Conservation (phyloP, 2,797 vertebrate species). For the Pipistrellus pipistrellus region DNA sequence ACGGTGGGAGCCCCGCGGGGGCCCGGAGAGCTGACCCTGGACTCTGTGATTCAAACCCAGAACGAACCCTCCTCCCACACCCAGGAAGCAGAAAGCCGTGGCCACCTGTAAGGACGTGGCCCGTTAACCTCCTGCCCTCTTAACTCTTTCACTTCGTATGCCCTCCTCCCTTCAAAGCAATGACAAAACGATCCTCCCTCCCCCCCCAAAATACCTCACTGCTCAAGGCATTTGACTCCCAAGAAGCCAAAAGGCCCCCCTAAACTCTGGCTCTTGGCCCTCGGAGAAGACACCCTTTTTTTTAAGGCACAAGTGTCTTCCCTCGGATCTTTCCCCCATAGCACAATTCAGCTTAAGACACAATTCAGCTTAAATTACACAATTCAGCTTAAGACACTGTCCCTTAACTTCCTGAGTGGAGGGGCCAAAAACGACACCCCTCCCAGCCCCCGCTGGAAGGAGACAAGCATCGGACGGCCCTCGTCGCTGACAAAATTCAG, state of each 20-base stretch:
- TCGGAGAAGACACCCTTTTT: background rate
- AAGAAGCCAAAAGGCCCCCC: slow-evolving; percentile 46
- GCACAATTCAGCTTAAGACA: slow-evolving; percentile 64
- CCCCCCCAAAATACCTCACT: background rate
- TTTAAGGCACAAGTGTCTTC: background rate
- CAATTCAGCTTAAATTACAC: slow-evolving; percentile 43
- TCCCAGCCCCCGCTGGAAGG: background rate
- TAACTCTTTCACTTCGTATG: background rate
- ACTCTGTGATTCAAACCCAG: background rate
- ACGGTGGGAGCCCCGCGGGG: background rate
- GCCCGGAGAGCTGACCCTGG: background rate
- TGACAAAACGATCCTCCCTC: slow-evolving; percentile 35
- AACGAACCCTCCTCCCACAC: background rate
- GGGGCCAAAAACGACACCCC: slow-evolving; percentile 28
- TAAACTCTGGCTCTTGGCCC: slow-evolving; percentile 32
- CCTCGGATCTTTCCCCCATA: background rate
- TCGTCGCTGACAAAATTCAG: slow-evolving; percentile 19
- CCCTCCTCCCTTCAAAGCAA: background rate
- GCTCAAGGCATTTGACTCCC: background rate
- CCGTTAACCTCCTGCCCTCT: slow-evolving; percentile 55
- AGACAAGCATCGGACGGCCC: slow-evolving; percentile 38
- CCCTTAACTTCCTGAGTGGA: slow-evolving; percentile 68
- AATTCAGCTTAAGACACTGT: slow-evolving; percentile 56
- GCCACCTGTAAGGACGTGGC: slow-evolving; percentile 60
- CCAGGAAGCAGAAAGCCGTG: slow-evolving; percentile 19